Evolutionary conservation across 2,797 vertebrate genomes (phyloP).

Genomic region (Hydrophis major): DNA sequence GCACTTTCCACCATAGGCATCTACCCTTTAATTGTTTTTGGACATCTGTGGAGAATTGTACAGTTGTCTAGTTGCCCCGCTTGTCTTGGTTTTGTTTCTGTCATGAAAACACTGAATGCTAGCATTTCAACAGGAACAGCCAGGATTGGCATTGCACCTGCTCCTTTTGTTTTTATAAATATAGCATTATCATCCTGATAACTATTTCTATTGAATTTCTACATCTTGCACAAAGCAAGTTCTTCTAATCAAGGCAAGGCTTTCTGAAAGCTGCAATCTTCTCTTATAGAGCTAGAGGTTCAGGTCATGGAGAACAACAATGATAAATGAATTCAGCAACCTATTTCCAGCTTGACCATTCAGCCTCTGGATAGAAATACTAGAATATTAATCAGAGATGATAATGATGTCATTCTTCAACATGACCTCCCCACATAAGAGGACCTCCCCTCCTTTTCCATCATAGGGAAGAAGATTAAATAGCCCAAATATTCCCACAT

Average conservation of each 20-base stretch:
- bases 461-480: not conserved
- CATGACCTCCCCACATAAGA: not conserved
- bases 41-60: constrained; percentile 12
- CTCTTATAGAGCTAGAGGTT: not conserved
- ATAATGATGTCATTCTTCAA: not conserved
- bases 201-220: constrained; percentile 5
- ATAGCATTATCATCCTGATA: constrained; percentile 9
- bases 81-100: constrained; percentile 11
- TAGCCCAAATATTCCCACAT: not conserved
- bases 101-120: not conserved
- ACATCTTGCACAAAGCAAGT: constrained; percentile 19
- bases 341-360: not conserved
- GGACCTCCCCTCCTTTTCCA: not conserved
- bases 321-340: not conserved
- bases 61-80: not conserved
- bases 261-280: constrained; percentile 19
- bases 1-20: not conserved
- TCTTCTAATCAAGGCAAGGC: constrained; percentile 17
- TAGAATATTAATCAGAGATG: not conserved
- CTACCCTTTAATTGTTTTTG: not conserved
- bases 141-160: constrained; percentile 26
- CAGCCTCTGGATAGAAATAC: not conserved
- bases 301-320: not conserved
- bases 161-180: constrained; percentile 35
- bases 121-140: constrained; percentile 10